Percentiles rank a stretch among this genome's conserved stretches.
phyloP scores from a whole-genome alignment of 2,113 vertebrate species.

The Alethe castanea region DNA sequence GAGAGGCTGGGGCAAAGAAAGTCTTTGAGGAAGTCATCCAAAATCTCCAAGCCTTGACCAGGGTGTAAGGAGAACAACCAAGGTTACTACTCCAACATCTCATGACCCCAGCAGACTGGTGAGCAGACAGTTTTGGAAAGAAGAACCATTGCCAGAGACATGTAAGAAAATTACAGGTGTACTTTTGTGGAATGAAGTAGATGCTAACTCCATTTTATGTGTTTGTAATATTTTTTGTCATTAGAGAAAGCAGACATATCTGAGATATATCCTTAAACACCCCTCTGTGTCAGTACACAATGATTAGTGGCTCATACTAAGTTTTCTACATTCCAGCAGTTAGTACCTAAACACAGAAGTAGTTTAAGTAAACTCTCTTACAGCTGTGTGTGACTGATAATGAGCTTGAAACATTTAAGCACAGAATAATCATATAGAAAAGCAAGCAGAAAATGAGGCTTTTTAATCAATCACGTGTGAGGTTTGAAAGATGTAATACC shows the following conservation, averaged over 20 bases:
- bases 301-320: neutral
- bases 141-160: neutral
- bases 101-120: neutral
- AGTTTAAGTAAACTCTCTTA: neutral
- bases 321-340: neutral
- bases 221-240: neutral
- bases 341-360: neutral
- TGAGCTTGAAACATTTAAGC: neutral
- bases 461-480: conserved; percentile 15
- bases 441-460: conserved; percentile 11
- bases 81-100: neutral
- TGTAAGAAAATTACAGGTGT: neutral
- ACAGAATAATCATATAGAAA: neutral
- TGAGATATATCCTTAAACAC: neutral
- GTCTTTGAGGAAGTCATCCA: neutral
- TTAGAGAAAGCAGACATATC: neutral
- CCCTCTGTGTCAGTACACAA: neutral
- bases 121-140: neutral
- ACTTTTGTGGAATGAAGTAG: neutral
- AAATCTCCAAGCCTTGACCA: neutral
- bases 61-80: neutral
- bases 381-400: neutral
- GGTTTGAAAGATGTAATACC: conserved; percentile 1
- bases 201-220: neutral
- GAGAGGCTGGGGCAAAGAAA: neutral